These are phyloP conservation scores for Drosophila testacea DNA, from an alignment of 2,888 invertebrate genomes.

Conservation along the genomic window DNA sequence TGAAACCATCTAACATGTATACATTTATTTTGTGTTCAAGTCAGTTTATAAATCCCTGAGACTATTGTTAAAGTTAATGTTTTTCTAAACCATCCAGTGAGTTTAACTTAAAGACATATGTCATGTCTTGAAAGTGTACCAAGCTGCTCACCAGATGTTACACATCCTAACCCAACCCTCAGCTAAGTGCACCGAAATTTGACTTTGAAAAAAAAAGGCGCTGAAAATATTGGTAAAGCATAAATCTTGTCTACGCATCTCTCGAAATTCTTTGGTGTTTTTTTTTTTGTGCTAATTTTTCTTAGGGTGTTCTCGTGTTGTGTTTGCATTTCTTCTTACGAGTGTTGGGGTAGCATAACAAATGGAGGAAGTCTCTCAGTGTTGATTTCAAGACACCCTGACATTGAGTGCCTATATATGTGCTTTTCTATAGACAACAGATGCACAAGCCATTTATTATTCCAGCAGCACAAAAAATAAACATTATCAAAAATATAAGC, in stretches of 20 bases:
- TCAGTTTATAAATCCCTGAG: constrained; percentile 8
- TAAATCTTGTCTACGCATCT: constrained; percentile 58
- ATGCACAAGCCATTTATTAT: constrained; percentile 56
- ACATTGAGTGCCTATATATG: constrained; percentile 15
- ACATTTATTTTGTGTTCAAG: background rate
- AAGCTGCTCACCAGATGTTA: constrained; percentile 39
- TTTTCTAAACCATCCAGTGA: background rate
- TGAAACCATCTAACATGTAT: constrained; percentile 6
- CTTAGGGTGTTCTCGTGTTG: background rate
- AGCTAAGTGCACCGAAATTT: constrained; percentile 19
- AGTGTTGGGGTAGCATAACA: constrained; percentile 12
- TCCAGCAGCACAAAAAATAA: constrained; percentile 2
- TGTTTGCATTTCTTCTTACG: constrained; percentile 10
- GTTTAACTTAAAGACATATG: background rate
- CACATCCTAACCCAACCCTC: background rate
- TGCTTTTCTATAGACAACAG: constrained; percentile 33
- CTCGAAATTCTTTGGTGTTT: constrained; percentile 13
- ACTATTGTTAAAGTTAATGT: constrained; percentile 23
- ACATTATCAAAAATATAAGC: constrained; percentile 2
- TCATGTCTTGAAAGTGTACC: constrained; percentile 9
- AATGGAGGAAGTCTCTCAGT: constrained; percentile 15
- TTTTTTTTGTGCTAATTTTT: constrained; percentile 30
- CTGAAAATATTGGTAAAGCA: constrained; percentile 59
- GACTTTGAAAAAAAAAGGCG: constrained; percentile 46
- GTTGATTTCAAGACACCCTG: constrained; percentile 32